A percentile compares a stretch with the other conserved stretches of the same genome.
Evolutionary conservation across 2,113 vertebrate genomes (phyloP).

Genomic region (Campylorhamphus procurvoides): DNA sequence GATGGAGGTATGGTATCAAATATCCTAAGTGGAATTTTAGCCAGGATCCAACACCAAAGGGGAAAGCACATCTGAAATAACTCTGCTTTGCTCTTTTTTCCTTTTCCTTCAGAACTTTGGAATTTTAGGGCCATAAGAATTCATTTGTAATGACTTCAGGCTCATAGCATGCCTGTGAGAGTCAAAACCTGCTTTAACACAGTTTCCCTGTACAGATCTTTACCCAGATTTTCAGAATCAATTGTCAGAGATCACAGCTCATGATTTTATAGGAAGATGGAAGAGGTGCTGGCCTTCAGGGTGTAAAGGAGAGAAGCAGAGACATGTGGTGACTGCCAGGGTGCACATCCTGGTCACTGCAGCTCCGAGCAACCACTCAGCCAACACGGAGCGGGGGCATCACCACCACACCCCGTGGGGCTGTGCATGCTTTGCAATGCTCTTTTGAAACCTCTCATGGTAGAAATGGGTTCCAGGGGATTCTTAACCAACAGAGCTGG

Average conservation of each 20-base stretch:
- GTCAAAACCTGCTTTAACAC: not conserved
- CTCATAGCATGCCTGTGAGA: not conserved
- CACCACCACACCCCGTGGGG: not conserved
- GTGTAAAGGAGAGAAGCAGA: not conserved
- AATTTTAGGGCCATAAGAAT: not conserved
- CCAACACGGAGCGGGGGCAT: rapidly evolving
- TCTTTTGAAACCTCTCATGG: not conserved
- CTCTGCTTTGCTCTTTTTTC: not conserved
- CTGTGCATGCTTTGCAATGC: not conserved
- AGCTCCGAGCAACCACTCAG: not conserved
- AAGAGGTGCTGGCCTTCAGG: not conserved
- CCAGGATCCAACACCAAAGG: not conserved
- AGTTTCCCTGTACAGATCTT: not conserved
- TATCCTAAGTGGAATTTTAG: not conserved
- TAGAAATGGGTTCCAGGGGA: not conserved
- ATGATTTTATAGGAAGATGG: not conserved
- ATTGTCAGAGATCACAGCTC: not conserved
- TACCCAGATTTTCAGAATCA: not conserved
- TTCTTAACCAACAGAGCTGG: not conserved
- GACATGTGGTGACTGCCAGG: not conserved
- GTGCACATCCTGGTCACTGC: not conserved
- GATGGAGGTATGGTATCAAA: not conserved
- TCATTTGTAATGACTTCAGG: not conserved
- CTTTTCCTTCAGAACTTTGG: not conserved
- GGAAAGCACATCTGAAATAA: not conserved